These are phyloP conservation scores for Thalassaphorura encarpata DNA, from an alignment of 1,140 invertebrate genomes.

Conservation along the genomic window DNA sequence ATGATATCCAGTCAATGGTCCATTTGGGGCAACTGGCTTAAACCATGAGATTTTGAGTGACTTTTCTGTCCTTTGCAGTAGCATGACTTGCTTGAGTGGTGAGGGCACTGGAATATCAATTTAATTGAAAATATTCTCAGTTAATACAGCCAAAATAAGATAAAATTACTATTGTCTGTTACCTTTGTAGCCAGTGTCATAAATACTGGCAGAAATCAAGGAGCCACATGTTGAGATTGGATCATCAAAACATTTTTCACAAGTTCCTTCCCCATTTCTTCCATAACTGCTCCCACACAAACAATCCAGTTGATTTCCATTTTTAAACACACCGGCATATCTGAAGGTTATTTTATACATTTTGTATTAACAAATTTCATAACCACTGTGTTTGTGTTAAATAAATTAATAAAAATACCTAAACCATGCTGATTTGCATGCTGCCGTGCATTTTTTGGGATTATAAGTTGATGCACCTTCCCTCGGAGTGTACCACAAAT, in stretches of 20 bases:
- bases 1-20: constrained; percentile 48
- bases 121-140: constrained; percentile 4
- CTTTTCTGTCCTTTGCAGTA: constrained; percentile 29
- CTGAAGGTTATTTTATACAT: not conserved
- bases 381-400: no score
- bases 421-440: constrained; percentile 16
- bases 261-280: constrained; percentile 35
- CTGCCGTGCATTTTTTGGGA: constrained; percentile 9
- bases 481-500: constrained; percentile 22
- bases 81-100: constrained; percentile 25
- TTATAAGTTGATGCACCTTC: not conserved
- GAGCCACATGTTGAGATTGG: constrained; percentile 39
- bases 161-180: constrained; percentile 7
- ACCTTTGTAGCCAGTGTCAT: constrained; percentile 44
- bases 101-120: constrained; percentile 33
- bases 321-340: constrained; percentile 23
- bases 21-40: constrained; percentile 49
- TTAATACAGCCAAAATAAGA: not conserved
- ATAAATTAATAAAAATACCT: constrained; percentile 1
- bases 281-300: constrained; percentile 41
- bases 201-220: constrained; percentile 39
- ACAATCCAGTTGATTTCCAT: constrained; percentile 32
- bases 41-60: constrained; percentile 47
- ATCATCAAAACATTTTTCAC: constrained; percentile 37
- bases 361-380: not conserved